These are phyloP conservation scores for Herpailurus yagouaroundi DNA, from an alignment of 2,113 vertebrate species.

Conservation along the genomic window DNA sequence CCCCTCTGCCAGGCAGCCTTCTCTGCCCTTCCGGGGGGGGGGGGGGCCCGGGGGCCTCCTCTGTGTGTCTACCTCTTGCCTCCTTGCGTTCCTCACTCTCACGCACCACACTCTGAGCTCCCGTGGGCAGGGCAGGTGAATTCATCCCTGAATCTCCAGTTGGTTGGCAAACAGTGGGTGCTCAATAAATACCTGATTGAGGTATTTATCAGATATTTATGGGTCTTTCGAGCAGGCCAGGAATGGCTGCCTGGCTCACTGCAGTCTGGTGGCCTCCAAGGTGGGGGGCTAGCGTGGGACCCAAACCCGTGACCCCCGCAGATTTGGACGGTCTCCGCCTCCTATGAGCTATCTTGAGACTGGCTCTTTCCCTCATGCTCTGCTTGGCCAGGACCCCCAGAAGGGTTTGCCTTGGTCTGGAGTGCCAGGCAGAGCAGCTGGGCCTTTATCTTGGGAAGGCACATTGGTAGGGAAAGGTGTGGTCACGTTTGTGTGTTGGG, in stretches of 20 bases:
- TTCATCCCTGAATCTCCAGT: background rate
- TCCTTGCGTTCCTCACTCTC: background rate
- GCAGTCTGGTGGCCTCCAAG: background rate
- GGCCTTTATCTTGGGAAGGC: background rate
- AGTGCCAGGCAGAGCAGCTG: accelerated
- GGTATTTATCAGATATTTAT: too few species aligned
- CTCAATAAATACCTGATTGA: too few species aligned
- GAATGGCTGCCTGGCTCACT: background rate
- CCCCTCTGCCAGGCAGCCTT: background rate
- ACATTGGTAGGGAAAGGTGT: background rate
- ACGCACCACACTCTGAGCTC: accelerated
- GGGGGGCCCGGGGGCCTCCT: accelerated
- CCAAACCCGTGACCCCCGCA: background rate
- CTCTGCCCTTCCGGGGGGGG: background rate
- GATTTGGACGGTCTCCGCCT: background rate
- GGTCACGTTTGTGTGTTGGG: background rate
- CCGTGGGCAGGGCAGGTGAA: accelerated
- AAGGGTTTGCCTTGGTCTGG: background rate
- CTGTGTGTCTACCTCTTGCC: accelerated
- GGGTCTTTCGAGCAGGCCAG: background rate
- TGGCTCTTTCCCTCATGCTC: accelerated
- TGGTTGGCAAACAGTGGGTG: background rate
- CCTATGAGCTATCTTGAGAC: background rate
- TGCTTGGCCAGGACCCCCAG: background rate
- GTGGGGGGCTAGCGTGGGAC: background rate